Base-by-base conservation (phyloP, 92 coral and sea anemone species). In the Pocillopora meandrina region DNA sequence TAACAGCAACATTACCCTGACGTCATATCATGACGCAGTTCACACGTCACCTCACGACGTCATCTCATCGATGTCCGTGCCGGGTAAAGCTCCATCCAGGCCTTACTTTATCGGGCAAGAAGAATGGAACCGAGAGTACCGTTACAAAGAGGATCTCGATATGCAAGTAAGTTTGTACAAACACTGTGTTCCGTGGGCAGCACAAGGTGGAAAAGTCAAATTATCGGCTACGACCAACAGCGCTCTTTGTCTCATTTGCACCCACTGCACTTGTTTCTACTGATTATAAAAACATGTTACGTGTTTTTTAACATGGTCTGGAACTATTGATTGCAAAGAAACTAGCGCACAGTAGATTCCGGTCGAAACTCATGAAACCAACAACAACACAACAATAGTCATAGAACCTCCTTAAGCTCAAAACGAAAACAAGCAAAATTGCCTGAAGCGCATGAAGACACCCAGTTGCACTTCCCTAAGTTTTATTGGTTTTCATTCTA, bases 231-330 rank as follows among this genome's bases (percentile, higher is more conserved):
- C 47, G 20, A 21, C 52, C 11, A 59, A 33, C 36, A 55, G 59
- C 47, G 0, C 77, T 4, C 21, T 70, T 47, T 81, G 85, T 15
- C 66, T 81, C 23, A 14, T 81, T 71, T 81, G 85, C 10, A 77
- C 85, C 20, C 77, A 77, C 21, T 81, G 85, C 42, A 71, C 85
- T 15, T 81, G 85, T 61, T 70, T 2, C 42, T 13, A 81, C 60
- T 81, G 59, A 70, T 58, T 12, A 56, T 73, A 49, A 18, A 52
- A 73, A 6, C 35, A 3, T 16, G 70, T 10, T 65, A 42, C 52
- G 8, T 42, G 52, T 42, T 42, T 42, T 42, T 42, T 42, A 7
- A 42, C 52, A 42, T 42, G 52, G 8, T 42, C 52, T 42, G 52
- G 52, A 42, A 42, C 52, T 3, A 42, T 2, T 42, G 52, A 42